Base-by-base conservation (phyloP, 2,888 invertebrate species). In the Dorcus parallelipipedus region DNA sequence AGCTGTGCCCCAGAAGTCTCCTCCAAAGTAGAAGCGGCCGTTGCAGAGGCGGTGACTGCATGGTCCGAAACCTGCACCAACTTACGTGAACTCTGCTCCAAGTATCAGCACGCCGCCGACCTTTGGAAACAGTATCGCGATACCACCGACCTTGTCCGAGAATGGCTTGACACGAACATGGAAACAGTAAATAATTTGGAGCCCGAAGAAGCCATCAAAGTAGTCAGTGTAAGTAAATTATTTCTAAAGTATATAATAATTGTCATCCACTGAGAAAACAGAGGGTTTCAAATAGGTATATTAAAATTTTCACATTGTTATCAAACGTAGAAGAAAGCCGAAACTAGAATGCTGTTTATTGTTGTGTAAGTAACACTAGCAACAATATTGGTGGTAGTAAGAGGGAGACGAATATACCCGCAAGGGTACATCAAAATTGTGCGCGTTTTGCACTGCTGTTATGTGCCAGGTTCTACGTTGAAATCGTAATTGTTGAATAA, bases 81-180 rank as follows among this genome's bases (percentile, higher is more conserved):
- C 75, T 83, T 93, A 64, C 85, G 86, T 65, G 87, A 88, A 67
- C 83, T 93, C 66, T 91, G 90, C 76, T 86, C 78, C 68, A 82
- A 87, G 69, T 93, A 93, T 80, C 88, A 91, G 75, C 86, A 88
- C 73, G 93, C 92, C 3, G 90, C 91, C 56, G 86, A 87, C 50
- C 83, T 93, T 59, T 93, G 93, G 93, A 83, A 87, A 71, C 85
- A 87, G 60, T 93, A 93, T 80, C 84, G 87, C 41, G 90, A 90
- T 75, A 89, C 91, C 7, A 88, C 89, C 56, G 89, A 88, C 47
- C 84, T 88, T 33, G 88, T 93, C 60, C 85, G 88, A 64, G 85
- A 84, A 66, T 91, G 89, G 84, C 85, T 88, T 45, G 90, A 91
- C 73, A 84, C 85, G 71, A 89, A 90, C 76, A 88, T 91, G 83